Percentiles rank a stretch among this genome's conserved stretches.
Evolutionary conservation across 2,888 invertebrate species (phyloP).

Genomic region (Ormyrus pomaceus): DNA sequence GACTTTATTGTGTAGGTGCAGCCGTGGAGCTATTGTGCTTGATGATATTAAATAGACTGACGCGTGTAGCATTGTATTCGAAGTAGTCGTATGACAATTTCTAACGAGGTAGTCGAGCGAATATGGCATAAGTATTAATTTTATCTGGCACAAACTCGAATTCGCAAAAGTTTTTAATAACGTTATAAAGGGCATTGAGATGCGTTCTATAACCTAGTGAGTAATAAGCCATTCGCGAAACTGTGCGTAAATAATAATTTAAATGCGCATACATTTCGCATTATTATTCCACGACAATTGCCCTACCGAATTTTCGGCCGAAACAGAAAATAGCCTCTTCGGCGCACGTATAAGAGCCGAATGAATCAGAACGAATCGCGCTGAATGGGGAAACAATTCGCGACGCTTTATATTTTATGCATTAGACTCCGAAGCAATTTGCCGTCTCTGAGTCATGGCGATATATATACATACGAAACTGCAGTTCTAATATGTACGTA

Average conservation of each 20-base stretch:
- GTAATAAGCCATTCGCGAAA: too few species aligned
- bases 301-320: constrained; percentile 5
- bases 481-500: not conserved
- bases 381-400: constrained; percentile 34
- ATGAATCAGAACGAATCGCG: constrained; percentile 31
- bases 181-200: too few species aligned
- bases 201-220: too few species aligned
- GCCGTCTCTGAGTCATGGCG: constrained; percentile 12
- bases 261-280: not conserved
- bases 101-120: too few species aligned
- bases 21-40: too few species aligned
- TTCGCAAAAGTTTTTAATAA: too few species aligned
- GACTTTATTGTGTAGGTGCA: too few species aligned
- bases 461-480: not conserved
- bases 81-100: too few species aligned
- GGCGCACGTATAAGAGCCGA: not conserved
- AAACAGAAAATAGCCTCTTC: not conserved
- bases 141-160: too few species aligned
- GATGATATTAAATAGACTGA: too few species aligned
- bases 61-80: too few species aligned
- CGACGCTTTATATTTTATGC: constrained; percentile 51
- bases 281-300: not conserved
- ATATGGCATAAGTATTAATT: too few species aligned
- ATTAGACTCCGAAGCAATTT: constrained; percentile 37
- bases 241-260: not conserved